phyloP scores from a whole-genome alignment of 2,888 invertebrate species.

The Diarsia rubi region DNA sequence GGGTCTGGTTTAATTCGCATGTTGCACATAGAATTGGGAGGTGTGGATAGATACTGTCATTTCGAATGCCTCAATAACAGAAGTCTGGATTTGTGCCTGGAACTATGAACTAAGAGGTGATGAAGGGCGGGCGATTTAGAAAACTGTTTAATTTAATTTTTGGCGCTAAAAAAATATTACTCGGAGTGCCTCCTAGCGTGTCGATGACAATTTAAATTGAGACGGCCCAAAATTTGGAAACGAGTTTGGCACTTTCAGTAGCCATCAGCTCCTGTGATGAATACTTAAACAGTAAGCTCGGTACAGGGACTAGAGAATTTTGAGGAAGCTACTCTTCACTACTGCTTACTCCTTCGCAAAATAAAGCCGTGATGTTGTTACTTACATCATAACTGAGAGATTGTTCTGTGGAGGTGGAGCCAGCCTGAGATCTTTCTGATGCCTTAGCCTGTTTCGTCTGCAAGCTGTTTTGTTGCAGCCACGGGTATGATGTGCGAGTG shows the following conservation, averaged over 20 bases:
- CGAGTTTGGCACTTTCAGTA: too few relatives aligned
- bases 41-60: background rate
- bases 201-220: too few relatives aligned
- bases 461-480: background rate
- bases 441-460: too few relatives aligned
- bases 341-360: too few relatives aligned
- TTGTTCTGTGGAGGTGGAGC: background rate
- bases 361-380: background rate
- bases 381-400: constrained; percentile 3
- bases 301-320: background rate
- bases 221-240: too few relatives aligned
- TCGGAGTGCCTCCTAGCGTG: too few relatives aligned
- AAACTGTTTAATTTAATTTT: background rate
- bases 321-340: background rate
- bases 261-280: too few relatives aligned
- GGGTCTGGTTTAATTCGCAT: background rate
- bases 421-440: background rate
- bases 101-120: background rate
- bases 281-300: background rate
- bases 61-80: background rate
- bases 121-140: background rate
- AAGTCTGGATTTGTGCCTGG: background rate
- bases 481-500: background rate
- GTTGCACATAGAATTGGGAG: background rate
- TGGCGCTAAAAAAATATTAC: background rate